A percentile compares a stretch with the other conserved stretches of the same genome.
Evolutionary conservation across 2,113 vertebrate genomes (phyloP).

Genomic region (Rhinichthys klamathensis): DNA sequence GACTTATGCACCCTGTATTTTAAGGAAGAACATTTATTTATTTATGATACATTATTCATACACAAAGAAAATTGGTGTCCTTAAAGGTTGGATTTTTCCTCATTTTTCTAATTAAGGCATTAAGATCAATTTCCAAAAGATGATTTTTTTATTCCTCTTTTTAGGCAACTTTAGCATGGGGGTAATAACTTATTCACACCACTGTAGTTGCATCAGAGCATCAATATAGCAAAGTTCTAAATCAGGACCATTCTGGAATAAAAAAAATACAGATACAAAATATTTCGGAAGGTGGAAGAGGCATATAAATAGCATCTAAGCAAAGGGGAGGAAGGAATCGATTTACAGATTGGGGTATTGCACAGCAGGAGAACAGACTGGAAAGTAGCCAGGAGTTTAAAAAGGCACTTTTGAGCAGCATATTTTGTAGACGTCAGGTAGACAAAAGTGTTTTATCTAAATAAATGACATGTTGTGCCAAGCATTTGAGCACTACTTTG

Average conservation of each 20-base stretch:
- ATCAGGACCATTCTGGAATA: constrained; percentile 5
- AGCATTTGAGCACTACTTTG: not conserved
- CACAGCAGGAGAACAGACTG: not conserved
- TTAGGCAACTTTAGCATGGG: too few species aligned
- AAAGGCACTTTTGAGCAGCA: not conserved
- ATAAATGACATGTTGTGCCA: not conserved
- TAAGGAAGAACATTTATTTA: too few species aligned
- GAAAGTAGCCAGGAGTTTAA: not conserved
- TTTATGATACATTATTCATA: too few species aligned
- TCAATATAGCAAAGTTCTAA: not conserved
- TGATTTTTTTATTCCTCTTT: too few species aligned
- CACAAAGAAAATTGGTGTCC: too few species aligned
- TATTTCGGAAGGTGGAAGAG: not conserved
- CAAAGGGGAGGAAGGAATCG: not conserved
- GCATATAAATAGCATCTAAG: not conserved
- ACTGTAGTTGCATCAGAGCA: too few species aligned
- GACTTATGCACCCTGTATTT: too few species aligned
- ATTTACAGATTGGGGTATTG: not conserved
- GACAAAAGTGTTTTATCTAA: not conserved
- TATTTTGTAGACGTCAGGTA: not conserved
- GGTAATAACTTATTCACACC: too few species aligned
- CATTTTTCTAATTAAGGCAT: too few species aligned
- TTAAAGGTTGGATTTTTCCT: too few species aligned
- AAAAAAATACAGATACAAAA: not conserved
- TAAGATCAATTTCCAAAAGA: too few species aligned